Percentiles rank a stretch among this genome's conserved stretches.
phyloP scores from a whole-genome alignment of 2,113 vertebrate species.

The Hemibagrus wyckioides region DNA sequence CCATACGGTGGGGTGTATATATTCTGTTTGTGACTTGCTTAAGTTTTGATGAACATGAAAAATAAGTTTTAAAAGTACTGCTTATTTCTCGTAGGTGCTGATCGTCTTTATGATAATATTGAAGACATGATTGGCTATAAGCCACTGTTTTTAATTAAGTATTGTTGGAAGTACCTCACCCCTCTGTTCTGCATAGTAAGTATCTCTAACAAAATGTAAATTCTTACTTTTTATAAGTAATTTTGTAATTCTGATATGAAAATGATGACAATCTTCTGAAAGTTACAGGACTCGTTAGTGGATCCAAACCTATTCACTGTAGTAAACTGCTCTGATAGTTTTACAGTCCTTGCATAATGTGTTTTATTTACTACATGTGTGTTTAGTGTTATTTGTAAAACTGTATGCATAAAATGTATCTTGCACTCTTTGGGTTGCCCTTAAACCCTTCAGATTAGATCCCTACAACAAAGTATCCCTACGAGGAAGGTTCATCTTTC shows the following conservation, averaged over 20 bases:
- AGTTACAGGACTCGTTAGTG: neutral
- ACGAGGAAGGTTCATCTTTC: neutral
- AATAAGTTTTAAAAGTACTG: neutral
- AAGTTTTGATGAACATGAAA: neutral
- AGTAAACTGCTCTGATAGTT: neutral
- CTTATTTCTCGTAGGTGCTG: slow-evolving; percentile 70
- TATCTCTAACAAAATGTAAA: slow-evolving; percentile 21
- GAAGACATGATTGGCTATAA: slow-evolving; percentile 95
- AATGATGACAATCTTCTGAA: neutral
- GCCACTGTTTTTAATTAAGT: slow-evolving; percentile 83
- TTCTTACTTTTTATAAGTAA: neutral
- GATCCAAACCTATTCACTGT: neutral
- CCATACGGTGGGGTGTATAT: neutral
- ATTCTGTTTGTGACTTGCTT: neutral
- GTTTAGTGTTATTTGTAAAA: neutral
- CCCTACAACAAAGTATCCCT: neutral
- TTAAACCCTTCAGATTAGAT: neutral
- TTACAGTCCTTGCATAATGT: neutral
- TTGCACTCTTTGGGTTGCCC: neutral
- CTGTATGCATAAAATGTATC: neutral
- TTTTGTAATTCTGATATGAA: neutral
- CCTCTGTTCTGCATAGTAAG: slow-evolving; percentile 87
- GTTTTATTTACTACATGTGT: neutral
- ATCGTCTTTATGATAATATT: slow-evolving; percentile 88
- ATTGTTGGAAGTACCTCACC: slow-evolving; percentile 87